phyloP scores from a whole-genome alignment of 2,888 invertebrate species.

The Rotaria macrura region DNA sequence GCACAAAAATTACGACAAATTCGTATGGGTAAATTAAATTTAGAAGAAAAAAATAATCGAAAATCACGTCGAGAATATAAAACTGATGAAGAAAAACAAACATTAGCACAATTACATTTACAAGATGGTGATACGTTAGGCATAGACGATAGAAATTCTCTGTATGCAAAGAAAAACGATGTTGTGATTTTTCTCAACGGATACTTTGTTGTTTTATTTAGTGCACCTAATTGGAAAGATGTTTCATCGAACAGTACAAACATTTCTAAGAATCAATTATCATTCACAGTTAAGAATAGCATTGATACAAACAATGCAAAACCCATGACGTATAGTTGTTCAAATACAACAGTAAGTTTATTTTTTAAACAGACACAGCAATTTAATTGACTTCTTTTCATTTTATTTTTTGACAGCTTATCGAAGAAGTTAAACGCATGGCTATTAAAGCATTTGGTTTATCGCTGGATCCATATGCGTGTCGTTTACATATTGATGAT shows the following conservation, averaged over 20 bases:
- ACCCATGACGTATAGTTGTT: neutral
- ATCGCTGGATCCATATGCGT: neutral
- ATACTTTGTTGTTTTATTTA: neutral
- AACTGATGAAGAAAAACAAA: neutral
- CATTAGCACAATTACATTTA: neutral
- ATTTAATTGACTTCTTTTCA: too few species aligned
- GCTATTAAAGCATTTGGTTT: neutral
- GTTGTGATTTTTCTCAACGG: too few species aligned
- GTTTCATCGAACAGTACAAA: neutral
- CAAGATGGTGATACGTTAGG: slow-evolving; percentile 4
- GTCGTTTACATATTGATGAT: slow-evolving; percentile 4
- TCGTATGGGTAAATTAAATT: slow-evolving; percentile 8
- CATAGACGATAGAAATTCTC: slow-evolving; percentile 2
- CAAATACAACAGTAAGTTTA: neutral
- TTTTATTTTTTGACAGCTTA: neutral
- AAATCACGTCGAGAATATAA: slow-evolving; percentile 5
- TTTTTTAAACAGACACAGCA: too few species aligned
- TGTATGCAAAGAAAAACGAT: neutral
- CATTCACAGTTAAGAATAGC: neutral
- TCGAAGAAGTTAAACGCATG: neutral
- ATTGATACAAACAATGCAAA: neutral
- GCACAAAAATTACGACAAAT: neutral
- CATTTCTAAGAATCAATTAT: neutral
- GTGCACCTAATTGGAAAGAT: neutral
- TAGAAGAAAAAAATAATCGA: slow-evolving; percentile 16